phyloP scores from a whole-genome alignment of 1,140 invertebrate species.

The Archivesica marissinica region DNA sequence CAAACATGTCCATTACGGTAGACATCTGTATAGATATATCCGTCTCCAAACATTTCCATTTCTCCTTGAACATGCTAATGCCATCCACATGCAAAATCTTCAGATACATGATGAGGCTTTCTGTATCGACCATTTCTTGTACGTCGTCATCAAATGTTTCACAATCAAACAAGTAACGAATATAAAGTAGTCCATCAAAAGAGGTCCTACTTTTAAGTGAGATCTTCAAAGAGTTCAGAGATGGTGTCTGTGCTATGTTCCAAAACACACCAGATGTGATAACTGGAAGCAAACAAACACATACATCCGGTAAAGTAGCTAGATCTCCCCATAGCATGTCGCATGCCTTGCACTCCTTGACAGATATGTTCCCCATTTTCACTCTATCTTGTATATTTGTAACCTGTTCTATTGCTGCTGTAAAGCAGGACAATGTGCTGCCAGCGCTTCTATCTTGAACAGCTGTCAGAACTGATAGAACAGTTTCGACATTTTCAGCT shows the following conservation, averaged over 20 bases:
- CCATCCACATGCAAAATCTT: background rate
- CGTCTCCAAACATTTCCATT: background rate
- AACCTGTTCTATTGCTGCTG: background rate
- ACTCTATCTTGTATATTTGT: background rate
- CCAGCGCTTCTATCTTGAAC: background rate
- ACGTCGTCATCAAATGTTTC: background rate
- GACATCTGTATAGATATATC: background rate
- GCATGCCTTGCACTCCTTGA: background rate
- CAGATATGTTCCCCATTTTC: background rate
- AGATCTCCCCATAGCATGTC: background rate
- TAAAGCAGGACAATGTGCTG: background rate
- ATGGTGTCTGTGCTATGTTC: background rate
- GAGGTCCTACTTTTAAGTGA: background rate
- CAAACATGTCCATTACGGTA: background rate
- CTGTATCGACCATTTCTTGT: background rate
- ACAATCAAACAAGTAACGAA: background rate
- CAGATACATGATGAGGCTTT: background rate
- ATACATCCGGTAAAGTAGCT: background rate
- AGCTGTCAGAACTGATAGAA: background rate
- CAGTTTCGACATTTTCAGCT: background rate
- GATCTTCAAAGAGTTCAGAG: background rate
- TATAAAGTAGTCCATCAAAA: background rate
- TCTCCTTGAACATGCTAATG: background rate
- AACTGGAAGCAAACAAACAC: background rate
- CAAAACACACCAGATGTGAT: slow-evolving; percentile 15